Base-by-base conservation (phyloP, 2,888 invertebrate species). In the Hirtodrosophila confusa region DNA sequence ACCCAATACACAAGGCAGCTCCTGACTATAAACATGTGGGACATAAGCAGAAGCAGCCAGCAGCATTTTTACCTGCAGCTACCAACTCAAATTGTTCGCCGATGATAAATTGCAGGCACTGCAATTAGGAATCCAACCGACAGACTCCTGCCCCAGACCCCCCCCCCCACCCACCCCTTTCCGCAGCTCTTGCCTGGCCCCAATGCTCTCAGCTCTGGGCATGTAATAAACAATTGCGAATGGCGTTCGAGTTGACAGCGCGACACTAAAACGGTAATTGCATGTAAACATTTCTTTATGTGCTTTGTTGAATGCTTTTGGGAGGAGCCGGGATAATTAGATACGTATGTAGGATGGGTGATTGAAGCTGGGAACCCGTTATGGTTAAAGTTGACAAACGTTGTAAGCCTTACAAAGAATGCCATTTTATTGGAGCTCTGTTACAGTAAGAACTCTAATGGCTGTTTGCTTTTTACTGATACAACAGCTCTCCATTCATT, bases 191-290 rank as follows among this genome's bases (percentile, higher is more conserved):
- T 47, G 17, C 35, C 45, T 24, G 31, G 31, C n/a, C 10, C 36
- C 17, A 56, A 51, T 49, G 40, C 31, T 48, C 9, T 3, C n/a
- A 9, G 67, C 63, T 41, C 60, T 44, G 57, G 41, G 56, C 72
- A 51, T 61, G 73, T 69, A 80, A 80, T 80, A 80, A 80, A 80
- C 80, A 80, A 80, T 80, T 75, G 69, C 61, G 56, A 83, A 70
- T 72, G 72, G 66, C 75, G 65, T 72, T 72, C 72, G 68, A 78
- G 84, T 78, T 84, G 80, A 73, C 84, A 84, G 78, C 69, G 75
- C 51, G 72, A 80, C 78, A 78, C 76, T 84, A 69, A 78, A 76
- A 78, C 82, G 74, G 85, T 82, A 84, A 82, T 84, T 84, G 80
- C 80, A 78, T 78, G 85, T 82, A 82, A 82, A 82, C 85, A 82